Conservation (phyloP, 2,113 vertebrate species). For the Tylochromis polylepis region DNA sequence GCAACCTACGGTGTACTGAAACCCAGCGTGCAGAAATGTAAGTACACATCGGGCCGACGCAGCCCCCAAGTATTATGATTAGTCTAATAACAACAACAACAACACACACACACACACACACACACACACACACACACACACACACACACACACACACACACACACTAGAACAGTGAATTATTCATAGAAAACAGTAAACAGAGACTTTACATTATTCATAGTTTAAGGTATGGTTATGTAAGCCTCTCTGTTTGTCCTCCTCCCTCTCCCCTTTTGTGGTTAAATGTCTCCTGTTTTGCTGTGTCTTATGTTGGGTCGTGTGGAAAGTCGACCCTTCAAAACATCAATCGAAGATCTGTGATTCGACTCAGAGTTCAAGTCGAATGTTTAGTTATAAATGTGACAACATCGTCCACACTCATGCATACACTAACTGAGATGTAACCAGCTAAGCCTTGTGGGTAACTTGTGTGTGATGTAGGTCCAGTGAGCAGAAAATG, state of each 20-base stretch:
- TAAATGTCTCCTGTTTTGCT: background rate
- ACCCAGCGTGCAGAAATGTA: background rate
- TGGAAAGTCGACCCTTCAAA: background rate
- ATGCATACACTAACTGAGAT: background rate
- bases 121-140: background rate
- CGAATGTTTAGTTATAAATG: rapidly evolving
- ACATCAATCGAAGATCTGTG: background rate
- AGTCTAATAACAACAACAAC: no score
- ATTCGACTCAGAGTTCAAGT: background rate
- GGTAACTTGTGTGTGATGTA: background rate
- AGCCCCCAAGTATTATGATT: rapidly evolving
- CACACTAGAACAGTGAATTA: slow-evolving; percentile 7
- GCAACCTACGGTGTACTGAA: no score
- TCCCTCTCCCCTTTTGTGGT: background rate
- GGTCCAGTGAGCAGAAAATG: background rate
- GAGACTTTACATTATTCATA: slow-evolving; percentile 37
- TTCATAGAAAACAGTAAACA: slow-evolving; percentile 27
- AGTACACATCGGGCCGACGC: no score
- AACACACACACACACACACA: background rate
- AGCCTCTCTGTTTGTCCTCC: background rate
- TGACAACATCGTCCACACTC: background rate
- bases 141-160: background rate
- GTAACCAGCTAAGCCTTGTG: background rate
- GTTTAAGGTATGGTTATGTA: slow-evolving; percentile 29
- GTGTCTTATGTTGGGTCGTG: background rate